These are phyloP conservation scores for Anser cygnoides DNA, from an alignment of 2,113 vertebrate species.

Conservation along the genomic window DNA sequence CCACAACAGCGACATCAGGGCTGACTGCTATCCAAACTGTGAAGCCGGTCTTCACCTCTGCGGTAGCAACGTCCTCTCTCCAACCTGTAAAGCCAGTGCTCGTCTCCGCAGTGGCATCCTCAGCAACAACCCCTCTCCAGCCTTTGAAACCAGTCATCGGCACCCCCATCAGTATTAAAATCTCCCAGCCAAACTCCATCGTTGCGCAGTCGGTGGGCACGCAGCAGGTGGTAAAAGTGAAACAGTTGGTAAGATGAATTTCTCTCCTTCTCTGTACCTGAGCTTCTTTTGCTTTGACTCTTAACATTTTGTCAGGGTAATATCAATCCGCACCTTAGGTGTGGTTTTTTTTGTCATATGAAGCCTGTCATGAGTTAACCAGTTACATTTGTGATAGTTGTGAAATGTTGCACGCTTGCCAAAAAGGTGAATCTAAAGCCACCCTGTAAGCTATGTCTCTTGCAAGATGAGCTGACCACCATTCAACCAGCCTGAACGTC, in stretches of 20 bases:
- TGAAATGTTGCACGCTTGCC: not conserved
- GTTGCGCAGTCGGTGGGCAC: constrained; percentile 22
- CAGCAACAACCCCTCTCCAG: not conserved
- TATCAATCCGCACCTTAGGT: not conserved
- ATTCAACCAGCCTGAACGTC: not conserved
- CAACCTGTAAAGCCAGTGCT: constrained; percentile 56
- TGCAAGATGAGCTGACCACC: not conserved
- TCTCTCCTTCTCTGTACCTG: not conserved
- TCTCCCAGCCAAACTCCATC: constrained; percentile 43
- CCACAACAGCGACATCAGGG: not conserved
- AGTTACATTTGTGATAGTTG: not conserved
- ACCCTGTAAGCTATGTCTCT: not conserved
- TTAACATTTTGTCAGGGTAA: not conserved
- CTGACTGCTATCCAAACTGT: constrained; percentile 53
- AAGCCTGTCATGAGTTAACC: not conserved
- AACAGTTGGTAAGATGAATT: constrained; percentile 80
- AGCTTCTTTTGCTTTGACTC: not conserved
- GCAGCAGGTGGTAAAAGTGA: constrained; percentile 70
- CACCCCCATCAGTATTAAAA: constrained; percentile 63
- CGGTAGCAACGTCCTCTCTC: constrained; percentile 1
- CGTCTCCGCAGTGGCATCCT: not conserved
- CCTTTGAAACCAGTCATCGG: constrained; percentile 39
- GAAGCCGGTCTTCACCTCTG: constrained; percentile 49
- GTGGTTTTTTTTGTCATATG: not conserved
- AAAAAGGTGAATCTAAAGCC: not conserved